Conservation (phyloP, 2,113 vertebrate genomes). For the Monopterus albus region DNA sequence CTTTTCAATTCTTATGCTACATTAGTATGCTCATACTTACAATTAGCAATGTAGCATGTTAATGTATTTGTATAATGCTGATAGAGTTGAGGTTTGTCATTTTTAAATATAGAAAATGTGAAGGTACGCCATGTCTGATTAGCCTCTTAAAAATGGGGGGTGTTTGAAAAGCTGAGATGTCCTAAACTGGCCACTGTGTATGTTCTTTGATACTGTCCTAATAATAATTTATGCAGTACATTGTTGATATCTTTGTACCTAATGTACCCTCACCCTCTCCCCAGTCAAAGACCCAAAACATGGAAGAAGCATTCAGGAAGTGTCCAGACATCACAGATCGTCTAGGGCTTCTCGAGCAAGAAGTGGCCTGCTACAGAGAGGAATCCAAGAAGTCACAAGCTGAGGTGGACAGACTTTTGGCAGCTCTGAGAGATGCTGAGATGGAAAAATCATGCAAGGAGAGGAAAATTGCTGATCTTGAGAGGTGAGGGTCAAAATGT, state of each 20-base stretch:
- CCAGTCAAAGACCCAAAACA: slow-evolving; percentile 84
- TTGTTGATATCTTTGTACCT: background rate
- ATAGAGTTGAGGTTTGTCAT: background rate
- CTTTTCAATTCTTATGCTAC: background rate
- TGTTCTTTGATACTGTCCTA: background rate
- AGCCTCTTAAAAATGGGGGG: no score
- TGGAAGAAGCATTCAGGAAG: slow-evolving; percentile 87
- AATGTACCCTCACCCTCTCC: slow-evolving; percentile 7
- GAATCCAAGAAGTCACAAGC: slow-evolving; percentile 91
- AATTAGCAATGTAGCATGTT: background rate
- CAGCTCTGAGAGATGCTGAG: slow-evolving; percentile 91
- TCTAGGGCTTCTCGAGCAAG: slow-evolving; percentile 92
- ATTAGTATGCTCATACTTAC: background rate
- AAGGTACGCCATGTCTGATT: background rate
- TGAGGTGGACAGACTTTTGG: slow-evolving; percentile 92
- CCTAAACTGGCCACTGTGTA: background rate
- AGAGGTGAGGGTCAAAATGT: slow-evolving; percentile 86
- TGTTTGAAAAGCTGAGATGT: no score
- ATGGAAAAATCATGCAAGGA: slow-evolving; percentile 92
- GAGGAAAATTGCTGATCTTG: slow-evolving; percentile 92
- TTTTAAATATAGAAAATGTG: background rate
- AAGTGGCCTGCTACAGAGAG: slow-evolving; percentile 91
- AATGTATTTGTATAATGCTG: background rate
- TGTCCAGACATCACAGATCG: slow-evolving; percentile 91
- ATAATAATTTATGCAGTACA: background rate